These are phyloP conservation scores for Heliconius aoede DNA, from an alignment of 2,888 invertebrate species.

Conservation along the genomic window DNA sequence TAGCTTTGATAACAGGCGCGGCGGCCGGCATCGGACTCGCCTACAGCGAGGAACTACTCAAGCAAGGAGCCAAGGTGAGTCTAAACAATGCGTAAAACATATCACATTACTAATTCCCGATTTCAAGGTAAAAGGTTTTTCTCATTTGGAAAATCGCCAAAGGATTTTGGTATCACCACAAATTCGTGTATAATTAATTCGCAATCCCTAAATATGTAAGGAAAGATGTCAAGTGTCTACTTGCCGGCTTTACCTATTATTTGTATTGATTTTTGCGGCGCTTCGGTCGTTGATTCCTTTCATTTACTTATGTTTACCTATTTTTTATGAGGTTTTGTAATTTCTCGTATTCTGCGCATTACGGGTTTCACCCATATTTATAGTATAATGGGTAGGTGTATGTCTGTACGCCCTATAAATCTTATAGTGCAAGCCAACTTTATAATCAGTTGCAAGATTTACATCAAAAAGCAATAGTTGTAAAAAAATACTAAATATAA, in stretches of 20 bases:
- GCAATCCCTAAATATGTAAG: slow-evolving; percentile 32
- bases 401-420: not conserved
- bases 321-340: slow-evolving; percentile 52
- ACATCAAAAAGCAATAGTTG: not conserved
- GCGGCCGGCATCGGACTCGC: slow-evolving; percentile 89
- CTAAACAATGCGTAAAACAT: slow-evolving; percentile 47
- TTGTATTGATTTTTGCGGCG: slow-evolving; percentile 76
- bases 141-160: slow-evolving; percentile 56
- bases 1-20: slow-evolving; percentile 88
- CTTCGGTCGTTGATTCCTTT: slow-evolving; percentile 56
- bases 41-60: slow-evolving; percentile 88
- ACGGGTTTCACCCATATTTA: slow-evolving; percentile 14
- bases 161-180: slow-evolving; percentile 38
- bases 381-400: not conserved
- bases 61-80: slow-evolving; percentile 88
- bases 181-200: slow-evolving; percentile 15
- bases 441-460: not conserved
- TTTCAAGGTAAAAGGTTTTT: slow-evolving; percentile 73
- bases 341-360: slow-evolving; percentile 34
- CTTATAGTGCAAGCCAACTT: not conserved
- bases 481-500: not conserved
- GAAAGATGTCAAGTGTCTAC: slow-evolving; percentile 45
- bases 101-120: slow-evolving; percentile 55
- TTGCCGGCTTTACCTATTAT: slow-evolving; percentile 48
- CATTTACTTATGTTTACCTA: slow-evolving; percentile 54